These are phyloP conservation scores for Parascotia fuliginaria DNA, from an alignment of 2,888 invertebrate species.

Conservation along the genomic window DNA sequence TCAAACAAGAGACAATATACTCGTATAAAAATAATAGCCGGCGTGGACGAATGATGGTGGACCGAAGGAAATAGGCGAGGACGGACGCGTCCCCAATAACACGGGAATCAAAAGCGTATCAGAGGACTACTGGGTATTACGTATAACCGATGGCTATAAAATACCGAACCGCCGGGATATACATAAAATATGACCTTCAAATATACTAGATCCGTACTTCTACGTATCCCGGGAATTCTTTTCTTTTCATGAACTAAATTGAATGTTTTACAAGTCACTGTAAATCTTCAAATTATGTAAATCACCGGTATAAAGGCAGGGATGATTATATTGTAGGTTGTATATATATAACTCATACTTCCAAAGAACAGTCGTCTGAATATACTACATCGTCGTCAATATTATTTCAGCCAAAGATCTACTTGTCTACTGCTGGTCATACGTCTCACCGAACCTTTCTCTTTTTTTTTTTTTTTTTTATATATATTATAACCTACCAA, in stretches of 20 bases:
- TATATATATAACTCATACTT: too few species aligned
- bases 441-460: too few species aligned
- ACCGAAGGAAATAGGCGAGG: conserved; percentile 5
- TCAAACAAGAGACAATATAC: not conserved
- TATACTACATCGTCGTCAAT: too few species aligned
- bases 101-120: conserved; percentile 22
- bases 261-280: too few species aligned
- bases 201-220: conserved; percentile 14
- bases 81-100: conserved; percentile 11
- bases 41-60: not conserved
- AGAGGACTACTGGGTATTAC: conserved; percentile 21
- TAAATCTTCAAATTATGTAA: too few species aligned
- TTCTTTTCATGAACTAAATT: not conserved
- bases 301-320: too few species aligned
- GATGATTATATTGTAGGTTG: too few species aligned
- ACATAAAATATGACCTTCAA: conserved; percentile 16
- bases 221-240: conserved; percentile 7
- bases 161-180: conserved; percentile 13
- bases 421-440: too few species aligned
- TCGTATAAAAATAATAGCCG: not conserved
- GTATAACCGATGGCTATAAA: conserved; percentile 22
- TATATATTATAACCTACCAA: too few species aligned
- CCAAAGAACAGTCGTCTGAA: too few species aligned
- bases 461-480: too few species aligned
- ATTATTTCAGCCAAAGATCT: too few species aligned